A percentile compares a stretch with the other conserved stretches of the same genome.
Evolutionary conservation across 2,113 vertebrate genomes (phyloP).

Genomic region (Microcebus murinus): DNA sequence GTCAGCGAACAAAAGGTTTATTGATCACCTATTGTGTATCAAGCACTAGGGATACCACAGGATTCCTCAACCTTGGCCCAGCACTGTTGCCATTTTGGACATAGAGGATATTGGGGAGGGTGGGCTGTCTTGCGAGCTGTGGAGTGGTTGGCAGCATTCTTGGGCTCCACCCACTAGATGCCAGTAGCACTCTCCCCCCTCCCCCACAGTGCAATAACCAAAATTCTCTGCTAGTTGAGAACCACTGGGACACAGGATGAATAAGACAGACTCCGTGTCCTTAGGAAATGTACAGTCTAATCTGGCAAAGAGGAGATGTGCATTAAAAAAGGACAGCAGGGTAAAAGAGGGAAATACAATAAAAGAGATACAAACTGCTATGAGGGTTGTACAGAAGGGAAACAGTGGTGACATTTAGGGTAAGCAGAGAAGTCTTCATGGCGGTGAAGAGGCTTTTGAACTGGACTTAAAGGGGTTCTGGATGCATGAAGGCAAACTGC

Average conservation of each 20-base stretch:
- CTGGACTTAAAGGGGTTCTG: neutral
- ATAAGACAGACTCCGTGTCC: neutral
- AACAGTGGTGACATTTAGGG: neutral
- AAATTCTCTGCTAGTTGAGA: neutral
- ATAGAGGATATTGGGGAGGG: rapidly evolving
- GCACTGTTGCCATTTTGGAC: neutral
- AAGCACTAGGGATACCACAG: neutral
- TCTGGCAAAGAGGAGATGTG: neutral
- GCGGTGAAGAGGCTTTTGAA: neutral
- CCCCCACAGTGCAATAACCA: neutral
- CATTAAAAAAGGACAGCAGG: neutral
- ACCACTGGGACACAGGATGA: neutral
- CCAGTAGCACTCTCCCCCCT: neutral
- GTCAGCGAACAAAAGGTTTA: neutral
- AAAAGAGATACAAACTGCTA: neutral
- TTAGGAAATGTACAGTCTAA: neutral
- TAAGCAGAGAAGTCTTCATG: neutral
- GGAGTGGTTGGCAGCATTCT: neutral
- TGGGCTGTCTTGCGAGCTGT: neutral
- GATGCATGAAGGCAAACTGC: neutral
- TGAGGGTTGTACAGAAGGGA: neutral
- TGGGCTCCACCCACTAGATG: neutral
- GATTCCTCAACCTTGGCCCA: neutral
- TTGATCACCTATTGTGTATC: neutral
- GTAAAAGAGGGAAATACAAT: neutral